Evolutionary conservation across 2,888 invertebrate species (phyloP).

Genomic region (Rugalucina vietnamica): DNA sequence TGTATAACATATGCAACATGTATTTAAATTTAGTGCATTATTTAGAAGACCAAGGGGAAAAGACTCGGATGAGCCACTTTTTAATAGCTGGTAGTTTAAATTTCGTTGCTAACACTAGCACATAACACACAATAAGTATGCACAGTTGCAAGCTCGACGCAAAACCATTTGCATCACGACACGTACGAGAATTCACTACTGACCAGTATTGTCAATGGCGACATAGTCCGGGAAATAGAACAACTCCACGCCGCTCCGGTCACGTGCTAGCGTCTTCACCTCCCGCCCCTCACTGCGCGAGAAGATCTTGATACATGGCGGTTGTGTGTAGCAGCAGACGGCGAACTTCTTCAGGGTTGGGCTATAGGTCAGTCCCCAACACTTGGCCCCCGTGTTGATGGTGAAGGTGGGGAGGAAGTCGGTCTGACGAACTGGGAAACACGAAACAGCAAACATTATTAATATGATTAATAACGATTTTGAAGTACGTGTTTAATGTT

Average conservation of each 20-base stretch:
- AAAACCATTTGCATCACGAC: too few species aligned
- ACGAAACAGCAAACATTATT: neutral
- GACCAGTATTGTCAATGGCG: conserved; percentile 60
- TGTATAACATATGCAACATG: too few species aligned
- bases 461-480: neutral
- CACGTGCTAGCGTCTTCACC: conserved; percentile 59
- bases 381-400: conserved; percentile 63
- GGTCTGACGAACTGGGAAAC: conserved; percentile 52
- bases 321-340: conserved; percentile 66
- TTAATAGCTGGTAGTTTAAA: too few species aligned
- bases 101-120: too few species aligned
- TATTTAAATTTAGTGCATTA: too few species aligned
- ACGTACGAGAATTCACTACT: neutral
- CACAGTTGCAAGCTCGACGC: too few species aligned
- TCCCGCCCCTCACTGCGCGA: conserved; percentile 63
- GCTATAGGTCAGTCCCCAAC: conserved; percentile 63
- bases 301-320: conserved; percentile 67
- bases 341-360: conserved; percentile 60
- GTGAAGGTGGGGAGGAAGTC: conserved; percentile 65
- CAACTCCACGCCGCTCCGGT: conserved; percentile 60
- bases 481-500: conserved; percentile 46
- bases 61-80: too few species aligned
- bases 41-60: too few species aligned
- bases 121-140: too few species aligned
- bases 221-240: conserved; percentile 68